Base-by-base conservation (phyloP, 2,797 vertebrate genomes). In the Diceros bicornis region DNA sequence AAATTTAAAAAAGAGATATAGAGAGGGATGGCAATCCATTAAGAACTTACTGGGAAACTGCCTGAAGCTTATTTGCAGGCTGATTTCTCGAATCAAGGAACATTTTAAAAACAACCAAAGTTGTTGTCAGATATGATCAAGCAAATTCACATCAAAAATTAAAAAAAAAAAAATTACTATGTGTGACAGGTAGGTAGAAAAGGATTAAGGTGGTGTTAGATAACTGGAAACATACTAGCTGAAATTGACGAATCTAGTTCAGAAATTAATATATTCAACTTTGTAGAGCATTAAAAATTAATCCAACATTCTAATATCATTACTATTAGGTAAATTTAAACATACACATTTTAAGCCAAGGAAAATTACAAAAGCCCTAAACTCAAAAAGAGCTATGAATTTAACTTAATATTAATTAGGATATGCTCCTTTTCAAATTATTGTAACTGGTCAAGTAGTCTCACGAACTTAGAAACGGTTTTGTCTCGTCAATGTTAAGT, bases 41-140 rank as follows among this genome's bases (percentile, higher is more conserved):
- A 99, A 98, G 98, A 97, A 98, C 88, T 98, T 97, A 98, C 81
- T 96, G 86, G 96, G 72, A 97, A 98, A 98, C 83, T 97, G 98
- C 98, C 97, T 96, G 97, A 97, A 97, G 97, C 98, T 98, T 97
- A 95, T 98, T 96, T 98, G 97, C 97, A 98, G 93, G 83, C 82
- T 98, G 94, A 98, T 41, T 98, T 97, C 97, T 98, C 72, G 92
- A 98, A 97, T 95, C 89, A 94, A 97, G 68, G 97, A 95, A 97
- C 23, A 96, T 94, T 96, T 98, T 78, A 78, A 97, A 98, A 98
- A 96, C 0, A 52, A 97, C 12, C 29, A 85, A 94, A 44, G 47
- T 37, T 91, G 81, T 27, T 94, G 69, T 94, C 78, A 95, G 71
- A 90, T 47, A 14, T 44, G 85, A 95, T 85, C 69, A 91, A 92